Conservation (phyloP, 2,888 invertebrate species). For the Minunthozetes semirufus region DNA sequence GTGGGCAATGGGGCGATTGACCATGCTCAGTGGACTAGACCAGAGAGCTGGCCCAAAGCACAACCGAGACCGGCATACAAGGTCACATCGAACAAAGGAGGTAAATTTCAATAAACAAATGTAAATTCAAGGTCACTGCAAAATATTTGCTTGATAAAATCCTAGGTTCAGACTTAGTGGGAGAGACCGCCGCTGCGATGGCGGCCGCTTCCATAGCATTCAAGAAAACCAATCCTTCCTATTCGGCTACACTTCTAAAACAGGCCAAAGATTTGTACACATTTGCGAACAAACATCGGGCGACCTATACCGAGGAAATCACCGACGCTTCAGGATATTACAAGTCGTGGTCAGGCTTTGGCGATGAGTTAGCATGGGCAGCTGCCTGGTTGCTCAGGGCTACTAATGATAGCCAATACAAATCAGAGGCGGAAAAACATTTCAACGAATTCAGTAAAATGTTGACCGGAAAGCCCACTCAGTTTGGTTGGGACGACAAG, state of each 20-base stretch:
- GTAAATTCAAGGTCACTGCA: no score
- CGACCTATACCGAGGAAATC: neutral
- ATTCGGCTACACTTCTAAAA: neutral
- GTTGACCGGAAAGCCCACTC: neutral
- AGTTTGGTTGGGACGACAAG: constrained; percentile 3
- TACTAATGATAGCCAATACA: neutral
- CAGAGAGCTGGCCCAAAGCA: neutral
- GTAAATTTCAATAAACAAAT: neutral
- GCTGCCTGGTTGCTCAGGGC: constrained; percentile 1
- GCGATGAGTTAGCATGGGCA: neutral
- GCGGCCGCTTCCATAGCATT: neutral
- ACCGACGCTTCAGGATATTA: neutral
- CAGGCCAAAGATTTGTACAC: neutral
- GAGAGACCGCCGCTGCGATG: neutral
- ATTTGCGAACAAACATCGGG: neutral
- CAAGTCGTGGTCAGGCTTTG: neutral
- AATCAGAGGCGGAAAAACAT: neutral
- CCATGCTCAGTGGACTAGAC: neutral
- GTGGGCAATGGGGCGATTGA: neutral
- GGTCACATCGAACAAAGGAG: neutral
- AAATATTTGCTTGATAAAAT: neutral
- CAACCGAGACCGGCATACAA: neutral
- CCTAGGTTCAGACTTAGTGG: neutral
- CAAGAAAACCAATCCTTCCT: neutral
- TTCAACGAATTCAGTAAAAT: neutral